Conservation (phyloP, 2,888 invertebrate genomes). For the Punctoribates punctum region DNA sequence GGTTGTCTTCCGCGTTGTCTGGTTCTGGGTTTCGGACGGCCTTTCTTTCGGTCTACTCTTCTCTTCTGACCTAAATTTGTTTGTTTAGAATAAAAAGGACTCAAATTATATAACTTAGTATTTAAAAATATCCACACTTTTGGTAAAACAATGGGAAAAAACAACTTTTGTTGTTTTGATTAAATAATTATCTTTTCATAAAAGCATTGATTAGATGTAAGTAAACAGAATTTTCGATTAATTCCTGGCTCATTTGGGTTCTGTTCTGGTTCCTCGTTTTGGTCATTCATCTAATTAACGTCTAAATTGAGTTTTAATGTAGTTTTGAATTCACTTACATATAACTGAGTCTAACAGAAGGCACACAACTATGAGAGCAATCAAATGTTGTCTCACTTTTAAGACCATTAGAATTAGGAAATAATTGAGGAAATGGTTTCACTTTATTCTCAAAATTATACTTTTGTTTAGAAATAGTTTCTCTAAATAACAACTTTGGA, state of each 20-base stretch:
- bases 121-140: background rate
- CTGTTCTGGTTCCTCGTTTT: conserved; percentile 19
- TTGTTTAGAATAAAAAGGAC: background rate
- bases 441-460: background rate
- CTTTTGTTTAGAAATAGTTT: conserved; percentile 6
- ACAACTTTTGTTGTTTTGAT: too few relatives aligned
- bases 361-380: conserved; percentile 28
- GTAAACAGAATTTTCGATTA: background rate
- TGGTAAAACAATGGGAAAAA: background rate
- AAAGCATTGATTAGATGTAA: background rate
- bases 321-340: background rate
- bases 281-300: background rate
- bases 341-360: conserved; percentile 14
- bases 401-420: conserved; percentile 21
- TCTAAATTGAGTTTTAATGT: conserved; percentile 3
- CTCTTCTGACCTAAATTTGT: conserved; percentile 23
- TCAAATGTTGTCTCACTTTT: conserved; percentile 33
- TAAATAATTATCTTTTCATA: background rate
- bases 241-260: background rate
- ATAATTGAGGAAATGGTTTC: conserved; percentile 32
- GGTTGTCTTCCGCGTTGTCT: conserved; percentile 30
- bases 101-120: background rate
- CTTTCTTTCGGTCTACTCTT: conserved; percentile 8
- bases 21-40: background rate
- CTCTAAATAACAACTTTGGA: background rate